Conservation (phyloP, 1,140 invertebrate species). For the Scaptodrosophila lebanonensis region DNA sequence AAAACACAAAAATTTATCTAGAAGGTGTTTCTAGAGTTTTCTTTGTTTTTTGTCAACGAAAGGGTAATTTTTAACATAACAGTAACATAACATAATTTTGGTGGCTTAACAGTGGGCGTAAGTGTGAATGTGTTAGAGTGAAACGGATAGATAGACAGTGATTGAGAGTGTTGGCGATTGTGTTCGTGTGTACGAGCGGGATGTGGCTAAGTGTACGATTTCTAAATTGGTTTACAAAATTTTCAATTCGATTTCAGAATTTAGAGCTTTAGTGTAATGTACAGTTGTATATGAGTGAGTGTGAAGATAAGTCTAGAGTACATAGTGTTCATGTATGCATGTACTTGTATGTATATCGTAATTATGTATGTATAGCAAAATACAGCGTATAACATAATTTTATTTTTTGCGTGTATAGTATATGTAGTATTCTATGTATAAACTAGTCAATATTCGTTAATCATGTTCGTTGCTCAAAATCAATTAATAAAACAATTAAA, state of each 20-base stretch:
- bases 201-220: too few species aligned
- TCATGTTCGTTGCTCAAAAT: constrained; percentile 59
- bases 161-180: constrained; percentile 25
- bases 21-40: constrained; percentile 33
- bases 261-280: too few species aligned
- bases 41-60: constrained; percentile 28
- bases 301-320: background rate
- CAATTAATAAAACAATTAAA: constrained; percentile 50
- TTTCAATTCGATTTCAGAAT: too few species aligned
- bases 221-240: too few species aligned
- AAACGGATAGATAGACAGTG: constrained; percentile 7
- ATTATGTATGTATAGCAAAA: constrained; percentile 50
- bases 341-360: constrained; percentile 35
- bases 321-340: too few species aligned
- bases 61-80: constrained; percentile 35
- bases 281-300: background rate
- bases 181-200: background rate
- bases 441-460: constrained; percentile 70
- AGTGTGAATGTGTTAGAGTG: constrained; percentile 2
- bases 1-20: constrained; percentile 1
- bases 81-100: constrained; percentile 41
- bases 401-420: constrained; percentile 49
- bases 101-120: constrained; percentile 25
- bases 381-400: constrained; percentile 49
- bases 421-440: constrained; percentile 42